These are phyloP conservation scores for Microcaecilia unicolor DNA, from an alignment of 2,797 vertebrate genomes.

Conservation along the genomic window DNA sequence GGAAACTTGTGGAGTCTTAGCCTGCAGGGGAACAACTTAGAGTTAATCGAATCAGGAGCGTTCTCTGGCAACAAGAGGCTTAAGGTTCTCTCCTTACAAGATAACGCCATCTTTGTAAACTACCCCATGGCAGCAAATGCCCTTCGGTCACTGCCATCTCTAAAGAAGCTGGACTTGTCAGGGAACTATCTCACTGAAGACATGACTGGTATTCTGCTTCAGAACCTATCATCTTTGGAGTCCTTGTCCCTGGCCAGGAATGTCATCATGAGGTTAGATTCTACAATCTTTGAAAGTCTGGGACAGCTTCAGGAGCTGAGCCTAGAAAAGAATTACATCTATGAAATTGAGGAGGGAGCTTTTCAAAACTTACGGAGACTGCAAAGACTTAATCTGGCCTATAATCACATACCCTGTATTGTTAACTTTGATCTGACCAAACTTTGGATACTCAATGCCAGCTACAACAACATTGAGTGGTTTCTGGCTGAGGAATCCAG, in stretches of 20 bases:
- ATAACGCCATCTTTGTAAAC: conserved; percentile 64
- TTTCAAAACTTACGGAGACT: conserved; percentile 66
- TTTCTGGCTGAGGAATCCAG: conserved; percentile 68
- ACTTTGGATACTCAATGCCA: conserved; percentile 72
- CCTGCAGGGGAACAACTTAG: conserved; percentile 59
- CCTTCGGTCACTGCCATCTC: conserved; percentile 45
- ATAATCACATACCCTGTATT: conserved; percentile 81
- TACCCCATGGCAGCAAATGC: conserved; percentile 56
- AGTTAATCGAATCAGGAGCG: conserved; percentile 38
- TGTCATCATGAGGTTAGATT: conserved; percentile 70
- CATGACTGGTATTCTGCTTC: conserved; percentile 60
- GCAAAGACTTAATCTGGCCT: conserved; percentile 78
- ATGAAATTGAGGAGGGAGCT: conserved; percentile 74
- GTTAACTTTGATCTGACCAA: conserved; percentile 73
- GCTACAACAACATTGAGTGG: conserved; percentile 84
- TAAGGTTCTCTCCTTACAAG: conserved; percentile 60
- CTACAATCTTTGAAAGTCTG: conserved; percentile 60
- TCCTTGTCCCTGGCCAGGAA: conserved; percentile 78
- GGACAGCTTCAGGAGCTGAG: conserved; percentile 71
- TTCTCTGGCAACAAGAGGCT: conserved; percentile 58
- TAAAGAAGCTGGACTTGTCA: conserved; percentile 73
- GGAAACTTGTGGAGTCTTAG: conserved; percentile 59
- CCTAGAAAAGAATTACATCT: conserved; percentile 82
- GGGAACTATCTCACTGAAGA: conserved; percentile 72
- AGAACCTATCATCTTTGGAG: conserved; percentile 73